Evolutionary conservation across 2,888 invertebrate species (phyloP).

Genomic region (Tachina fera): DNA sequence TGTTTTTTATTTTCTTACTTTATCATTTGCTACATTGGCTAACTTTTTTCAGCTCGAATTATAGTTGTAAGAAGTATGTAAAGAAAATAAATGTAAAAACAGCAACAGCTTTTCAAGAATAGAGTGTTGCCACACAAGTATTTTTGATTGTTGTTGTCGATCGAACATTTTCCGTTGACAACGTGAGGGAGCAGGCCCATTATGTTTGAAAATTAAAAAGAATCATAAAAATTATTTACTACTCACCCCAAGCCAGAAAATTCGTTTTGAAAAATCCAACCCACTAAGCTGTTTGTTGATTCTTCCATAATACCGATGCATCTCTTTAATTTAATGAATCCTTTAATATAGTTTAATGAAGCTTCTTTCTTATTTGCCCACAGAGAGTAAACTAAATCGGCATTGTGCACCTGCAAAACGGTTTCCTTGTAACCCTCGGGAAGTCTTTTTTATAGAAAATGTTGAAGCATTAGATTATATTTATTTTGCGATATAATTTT

Average conservation of each 20-base stretch:
- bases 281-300: conserved; percentile 74
- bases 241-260: conserved; percentile 79
- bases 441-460: conserved; percentile 62
- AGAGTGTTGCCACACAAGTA: too few relatives aligned
- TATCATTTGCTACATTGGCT: too few relatives aligned
- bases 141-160: too few relatives aligned
- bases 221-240: background rate
- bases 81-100: too few relatives aligned
- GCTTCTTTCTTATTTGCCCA: conserved; percentile 80
- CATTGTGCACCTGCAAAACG: conserved; percentile 73
- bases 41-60: too few relatives aligned
- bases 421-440: conserved; percentile 75
- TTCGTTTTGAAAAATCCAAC: conserved; percentile 81
- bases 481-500: too few relatives aligned
- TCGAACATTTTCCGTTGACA: too few relatives aligned
- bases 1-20: too few relatives aligned
- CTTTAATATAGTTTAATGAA: conserved; percentile 76
- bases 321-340: conserved; percentile 75
- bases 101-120: too few relatives aligned
- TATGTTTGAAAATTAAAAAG: background rate
- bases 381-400: conserved; percentile 73
- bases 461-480: too few relatives aligned
- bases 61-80: too few relatives aligned
- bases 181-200: too few relatives aligned
- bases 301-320: conserved; percentile 76